Conservation (phyloP, 2,888 invertebrate species). For the Hirtodrosophila trivittata region DNA sequence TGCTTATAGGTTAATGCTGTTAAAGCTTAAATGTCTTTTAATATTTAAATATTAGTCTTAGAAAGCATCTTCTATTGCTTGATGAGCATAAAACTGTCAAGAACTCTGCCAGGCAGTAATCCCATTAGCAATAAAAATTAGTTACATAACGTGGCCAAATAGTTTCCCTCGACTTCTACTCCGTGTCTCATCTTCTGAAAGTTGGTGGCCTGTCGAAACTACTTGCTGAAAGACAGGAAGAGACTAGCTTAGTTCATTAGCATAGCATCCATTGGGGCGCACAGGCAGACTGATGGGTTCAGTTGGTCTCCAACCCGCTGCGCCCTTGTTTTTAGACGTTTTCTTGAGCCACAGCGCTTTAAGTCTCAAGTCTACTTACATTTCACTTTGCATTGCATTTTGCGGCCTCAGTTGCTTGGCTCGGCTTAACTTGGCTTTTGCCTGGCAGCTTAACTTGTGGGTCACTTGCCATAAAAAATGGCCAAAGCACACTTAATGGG, state of each 20-base stretch:
- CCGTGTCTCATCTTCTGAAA: slow-evolving; percentile 1
- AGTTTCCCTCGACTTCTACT: background rate
- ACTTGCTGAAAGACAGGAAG: slow-evolving; percentile 2
- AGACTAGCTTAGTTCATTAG: slow-evolving; percentile 48
- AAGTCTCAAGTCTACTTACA: slow-evolving; percentile 52
- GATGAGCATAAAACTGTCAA: background rate
- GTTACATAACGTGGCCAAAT: slow-evolving; percentile 5
- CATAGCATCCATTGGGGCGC: slow-evolving; percentile 38
- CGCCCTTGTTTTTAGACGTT: background rate
- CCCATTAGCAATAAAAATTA: slow-evolving; percentile 7
- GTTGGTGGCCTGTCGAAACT: slow-evolving; percentile 21
- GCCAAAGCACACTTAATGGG: slow-evolving; percentile 28
- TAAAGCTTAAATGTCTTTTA: no score
- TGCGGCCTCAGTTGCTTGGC: slow-evolving; percentile 12
- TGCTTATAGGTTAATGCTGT: no score
- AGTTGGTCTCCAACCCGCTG: background rate
- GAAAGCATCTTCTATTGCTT: no score
- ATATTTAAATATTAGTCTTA: no score
- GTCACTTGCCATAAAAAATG: slow-evolving; percentile 40
- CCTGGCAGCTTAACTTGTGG: slow-evolving; percentile 44
- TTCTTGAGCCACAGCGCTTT: slow-evolving; percentile 37
- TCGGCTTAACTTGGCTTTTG: slow-evolving; percentile 16
- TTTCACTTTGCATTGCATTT: slow-evolving; percentile 61
- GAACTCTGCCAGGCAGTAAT: slow-evolving; percentile 16
- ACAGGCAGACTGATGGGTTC: slow-evolving; percentile 9